Conservation (phyloP, 2,797 vertebrate genomes). For the Borostomias antarcticus region DNA sequence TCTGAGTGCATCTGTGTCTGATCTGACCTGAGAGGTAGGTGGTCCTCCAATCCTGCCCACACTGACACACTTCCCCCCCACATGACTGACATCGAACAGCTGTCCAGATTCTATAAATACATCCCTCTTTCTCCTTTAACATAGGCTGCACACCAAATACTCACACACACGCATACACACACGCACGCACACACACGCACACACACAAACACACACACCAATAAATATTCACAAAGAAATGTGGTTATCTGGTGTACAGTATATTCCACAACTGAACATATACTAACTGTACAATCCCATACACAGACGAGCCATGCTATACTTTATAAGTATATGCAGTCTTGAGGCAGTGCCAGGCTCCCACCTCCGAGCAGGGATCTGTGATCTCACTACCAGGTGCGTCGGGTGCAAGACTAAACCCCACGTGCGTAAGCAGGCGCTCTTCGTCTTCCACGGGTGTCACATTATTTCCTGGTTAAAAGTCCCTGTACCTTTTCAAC, state of each 20-base stretch:
- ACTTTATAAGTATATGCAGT: too few relatives aligned
- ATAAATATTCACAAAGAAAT: too few relatives aligned
- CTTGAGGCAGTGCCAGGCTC: too few relatives aligned
- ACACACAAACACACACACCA: too few relatives aligned
- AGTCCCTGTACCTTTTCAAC: constrained; percentile 31
- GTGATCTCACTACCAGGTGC: constrained; percentile 29
- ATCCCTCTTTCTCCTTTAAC: too few relatives aligned
- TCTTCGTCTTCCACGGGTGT: constrained; percentile 45
- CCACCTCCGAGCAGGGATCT: not conserved
- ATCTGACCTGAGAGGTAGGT: constrained; percentile 6
- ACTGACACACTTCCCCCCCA: constrained; percentile 54
- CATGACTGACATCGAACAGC: constrained; percentile 61
- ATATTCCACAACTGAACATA: too few relatives aligned
- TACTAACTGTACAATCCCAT: too few relatives aligned
- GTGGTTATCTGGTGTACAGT: too few relatives aligned
- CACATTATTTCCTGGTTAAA: constrained; percentile 47
- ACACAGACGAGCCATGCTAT: too few relatives aligned
- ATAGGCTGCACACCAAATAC: too few relatives aligned
- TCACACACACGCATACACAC: too few relatives aligned
- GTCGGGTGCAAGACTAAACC: constrained; percentile 54
- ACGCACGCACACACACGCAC: too few relatives aligned
- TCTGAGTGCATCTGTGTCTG: not conserved
- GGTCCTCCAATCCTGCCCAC: constrained; percentile 14
- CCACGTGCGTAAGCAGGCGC: constrained; percentile 42
- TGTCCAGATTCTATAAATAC: constrained; percentile 33